phyloP scores from a whole-genome alignment of 2,113 vertebrate genomes.

The Oostethus manadensis region DNA sequence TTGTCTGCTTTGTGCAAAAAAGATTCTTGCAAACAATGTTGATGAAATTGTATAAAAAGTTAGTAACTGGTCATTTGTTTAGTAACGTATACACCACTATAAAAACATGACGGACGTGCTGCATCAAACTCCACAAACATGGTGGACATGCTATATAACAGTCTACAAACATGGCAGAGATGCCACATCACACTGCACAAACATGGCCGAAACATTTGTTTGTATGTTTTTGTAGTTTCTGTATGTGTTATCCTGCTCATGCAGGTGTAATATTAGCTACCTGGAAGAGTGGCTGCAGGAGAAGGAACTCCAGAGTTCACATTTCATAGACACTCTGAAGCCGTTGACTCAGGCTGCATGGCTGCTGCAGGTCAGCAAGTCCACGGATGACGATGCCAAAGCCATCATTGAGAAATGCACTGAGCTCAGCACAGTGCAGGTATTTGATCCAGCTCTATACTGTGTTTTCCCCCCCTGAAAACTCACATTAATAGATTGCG shows the following conservation, averaged over 20 bases:
- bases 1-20: neutral
- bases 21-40: neutral
- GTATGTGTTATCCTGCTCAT: constrained; percentile 2
- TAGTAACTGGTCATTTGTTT: neutral
- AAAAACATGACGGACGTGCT: no score
- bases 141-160: no score
- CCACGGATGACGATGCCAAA: constrained; percentile 85
- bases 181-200: no score
- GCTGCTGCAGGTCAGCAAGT: constrained; percentile 95
- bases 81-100: neutral
- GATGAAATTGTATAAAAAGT: neutral
- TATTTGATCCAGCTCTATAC: constrained; percentile 38
- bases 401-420: constrained; percentile 84
- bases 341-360: constrained; percentile 90
- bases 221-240: no score
- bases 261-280: constrained; percentile 95
- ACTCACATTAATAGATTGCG: neutral
- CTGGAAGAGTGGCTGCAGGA: constrained; percentile 97
- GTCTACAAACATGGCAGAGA: no score
- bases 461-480: neutral
- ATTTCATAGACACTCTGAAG: constrained; percentile 84
- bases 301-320: constrained; percentile 81
- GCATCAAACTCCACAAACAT: no score
- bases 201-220: no score
- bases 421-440: constrained; percentile 87